Evolutionary conservation across 2,888 invertebrate genomes (phyloP).

Genomic region (Frankliniella fusca): DNA sequence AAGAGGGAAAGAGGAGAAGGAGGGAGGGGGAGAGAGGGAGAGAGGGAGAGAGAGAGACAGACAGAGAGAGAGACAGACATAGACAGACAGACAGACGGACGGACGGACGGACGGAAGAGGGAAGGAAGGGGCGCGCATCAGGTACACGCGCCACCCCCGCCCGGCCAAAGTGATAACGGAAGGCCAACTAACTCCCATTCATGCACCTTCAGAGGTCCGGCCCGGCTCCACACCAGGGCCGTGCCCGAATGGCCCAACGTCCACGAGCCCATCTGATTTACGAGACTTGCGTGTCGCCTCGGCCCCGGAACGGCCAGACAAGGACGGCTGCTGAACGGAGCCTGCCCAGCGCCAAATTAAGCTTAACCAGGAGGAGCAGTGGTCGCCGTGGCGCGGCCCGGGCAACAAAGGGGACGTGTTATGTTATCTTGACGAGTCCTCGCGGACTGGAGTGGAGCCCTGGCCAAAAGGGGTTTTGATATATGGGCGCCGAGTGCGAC

Average conservation of each 20-base stretch:
- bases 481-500: neutral
- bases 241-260: neutral
- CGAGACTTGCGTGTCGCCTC: neutral
- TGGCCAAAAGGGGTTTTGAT: neutral
- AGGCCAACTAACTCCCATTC: too few species aligned
- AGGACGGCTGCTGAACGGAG: neutral
- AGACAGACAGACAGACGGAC: too few species aligned
- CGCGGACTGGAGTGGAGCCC: neutral
- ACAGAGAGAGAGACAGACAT: too few species aligned
- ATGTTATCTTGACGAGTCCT: slow-evolving; percentile 23
- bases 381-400: neutral
- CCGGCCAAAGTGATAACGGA: too few species aligned
- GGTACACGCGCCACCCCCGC: too few species aligned
- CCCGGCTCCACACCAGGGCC: too few species aligned
- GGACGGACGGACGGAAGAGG: too few species aligned
- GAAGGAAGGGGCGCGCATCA: too few species aligned
- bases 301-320: neutral
- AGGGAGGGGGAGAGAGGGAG: too few species aligned
- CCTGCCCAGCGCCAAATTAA: neutral
- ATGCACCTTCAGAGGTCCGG: neutral
- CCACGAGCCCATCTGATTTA: slow-evolving; percentile 6
- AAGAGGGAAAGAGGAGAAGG: too few species aligned
- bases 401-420: neutral
- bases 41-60: too few species aligned
- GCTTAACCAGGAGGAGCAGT: neutral